Conservation (phyloP, 30 jellyfish, hydroid and myxozoan species). For the Aurelia coerulea region DNA sequence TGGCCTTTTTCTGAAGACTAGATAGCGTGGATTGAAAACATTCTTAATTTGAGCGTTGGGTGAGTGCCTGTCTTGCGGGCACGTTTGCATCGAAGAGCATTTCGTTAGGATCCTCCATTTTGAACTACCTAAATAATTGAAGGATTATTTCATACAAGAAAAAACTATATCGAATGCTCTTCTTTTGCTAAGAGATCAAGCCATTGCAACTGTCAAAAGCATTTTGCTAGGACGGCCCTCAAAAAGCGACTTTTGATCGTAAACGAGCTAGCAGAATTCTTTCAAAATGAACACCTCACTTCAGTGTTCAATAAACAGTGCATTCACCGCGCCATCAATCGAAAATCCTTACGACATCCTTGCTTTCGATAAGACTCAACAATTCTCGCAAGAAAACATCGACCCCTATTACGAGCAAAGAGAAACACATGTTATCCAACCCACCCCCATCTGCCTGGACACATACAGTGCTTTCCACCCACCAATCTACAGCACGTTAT, state of each 20-base stretch:
- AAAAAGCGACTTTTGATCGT: no score
- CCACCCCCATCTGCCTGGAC: slow-evolving; percentile 63
- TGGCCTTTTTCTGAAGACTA: no score
- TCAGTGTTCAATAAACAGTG: slow-evolving; percentile 68
- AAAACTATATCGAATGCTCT: not conserved
- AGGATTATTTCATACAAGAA: no score
- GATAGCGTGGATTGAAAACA: no score
- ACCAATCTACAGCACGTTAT: slow-evolving; percentile 20
- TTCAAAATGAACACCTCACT: slow-evolving; percentile 57
- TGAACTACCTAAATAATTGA: no score
- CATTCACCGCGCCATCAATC: slow-evolving; percentile 40
- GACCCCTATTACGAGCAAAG: slow-evolving; percentile 69
- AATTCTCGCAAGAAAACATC: slow-evolving; percentile 39
- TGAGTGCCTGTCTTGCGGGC: no score
- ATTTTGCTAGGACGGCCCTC: not conserved
- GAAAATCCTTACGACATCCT: slow-evolving; percentile 51
- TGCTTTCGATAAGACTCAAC: slow-evolving; percentile 39
- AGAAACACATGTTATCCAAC: slow-evolving; percentile 49
- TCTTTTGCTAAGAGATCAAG: not conserved
- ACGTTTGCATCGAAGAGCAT: no score
- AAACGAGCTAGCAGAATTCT: not conserved
- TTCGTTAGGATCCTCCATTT: no score
- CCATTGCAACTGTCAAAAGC: not conserved
- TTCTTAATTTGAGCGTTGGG: no score
- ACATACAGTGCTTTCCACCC: slow-evolving; percentile 47